A percentile compares a stretch with the other conserved stretches of the same genome.
Conservation (phyloP, 2,797 vertebrate species). For the Simalia tracyae region DNA sequence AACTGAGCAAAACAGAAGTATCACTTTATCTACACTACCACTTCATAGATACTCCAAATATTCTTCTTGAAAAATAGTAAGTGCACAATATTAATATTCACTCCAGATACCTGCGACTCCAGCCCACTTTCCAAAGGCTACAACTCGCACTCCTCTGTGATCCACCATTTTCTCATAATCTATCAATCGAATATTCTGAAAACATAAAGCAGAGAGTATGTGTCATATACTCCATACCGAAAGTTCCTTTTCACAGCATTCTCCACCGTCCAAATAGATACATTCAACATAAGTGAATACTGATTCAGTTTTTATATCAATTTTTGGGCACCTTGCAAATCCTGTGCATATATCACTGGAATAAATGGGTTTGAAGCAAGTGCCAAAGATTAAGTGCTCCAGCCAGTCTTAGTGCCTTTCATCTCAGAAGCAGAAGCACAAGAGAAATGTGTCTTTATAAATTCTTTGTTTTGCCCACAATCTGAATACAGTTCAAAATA, state of each 20-base stretch:
- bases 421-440: not conserved
- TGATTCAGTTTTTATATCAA: not conserved
- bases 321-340: not conserved
- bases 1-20: not conserved
- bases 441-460: not conserved
- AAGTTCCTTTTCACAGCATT: not conserved
- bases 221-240: not conserved
- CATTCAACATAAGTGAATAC: not conserved
- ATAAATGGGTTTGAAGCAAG: not conserved
- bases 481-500: not conserved
- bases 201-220: conserved; percentile 57
- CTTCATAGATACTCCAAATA: not conserved
- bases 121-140: conserved; percentile 98
- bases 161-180: conserved; percentile 99
- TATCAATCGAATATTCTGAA: conserved; percentile 92
- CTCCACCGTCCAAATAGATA: not conserved
- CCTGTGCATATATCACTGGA: not conserved
- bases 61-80: not conserved
- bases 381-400: not conserved
- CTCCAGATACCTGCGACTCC: conserved; percentile 88
- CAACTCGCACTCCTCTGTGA: conserved; percentile 87
- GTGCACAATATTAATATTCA: not conserved
- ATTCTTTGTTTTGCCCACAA: not conserved
- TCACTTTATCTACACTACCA: not conserved
- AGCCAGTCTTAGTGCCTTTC: not conserved